Evolutionary conservation across 2,888 invertebrate species (phyloP).

Genomic region (Hedya salicella): DNA sequence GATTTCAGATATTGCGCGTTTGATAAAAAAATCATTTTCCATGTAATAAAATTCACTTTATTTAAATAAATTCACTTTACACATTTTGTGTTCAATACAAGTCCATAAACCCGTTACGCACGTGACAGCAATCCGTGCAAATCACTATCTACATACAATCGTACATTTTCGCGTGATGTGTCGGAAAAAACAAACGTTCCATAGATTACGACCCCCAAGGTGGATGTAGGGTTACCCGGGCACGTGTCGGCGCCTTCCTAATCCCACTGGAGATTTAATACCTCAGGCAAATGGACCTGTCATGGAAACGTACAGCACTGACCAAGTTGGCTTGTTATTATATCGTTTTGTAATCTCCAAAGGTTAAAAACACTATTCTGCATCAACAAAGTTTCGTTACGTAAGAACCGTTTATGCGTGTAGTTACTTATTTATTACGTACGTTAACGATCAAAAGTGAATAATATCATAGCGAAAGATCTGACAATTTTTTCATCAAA

Average conservation of each 20-base stretch:
- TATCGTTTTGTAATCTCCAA: slow-evolving; percentile 15
- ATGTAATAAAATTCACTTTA: too few relatives aligned
- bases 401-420: not conserved
- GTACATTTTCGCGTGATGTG: slow-evolving; percentile 22
- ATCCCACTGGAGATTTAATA: slow-evolving; percentile 59
- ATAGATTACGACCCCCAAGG: slow-evolving; percentile 33
- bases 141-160: slow-evolving; percentile 16
- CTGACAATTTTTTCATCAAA: too few relatives aligned
- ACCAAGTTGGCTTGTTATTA: slow-evolving; percentile 6
- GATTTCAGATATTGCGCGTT: too few relatives aligned
- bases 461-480: too few relatives aligned
- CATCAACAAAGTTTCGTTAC: not conserved
- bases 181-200: slow-evolving; percentile 38
- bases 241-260: slow-evolving; percentile 58
- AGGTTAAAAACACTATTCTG: slow-evolving; percentile 18
- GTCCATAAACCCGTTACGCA: not conserved
- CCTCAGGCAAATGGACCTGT: slow-evolving; percentile 58
- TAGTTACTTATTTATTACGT: too few relatives aligned
- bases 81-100: not conserved
- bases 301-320: slow-evolving; percentile 40
- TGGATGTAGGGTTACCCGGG: slow-evolving; percentile 50
- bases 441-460: too few relatives aligned
- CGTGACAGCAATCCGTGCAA: slow-evolving; percentile 10
- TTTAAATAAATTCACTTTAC: not conserved
- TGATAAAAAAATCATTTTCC: too few relatives aligned